phyloP scores from a whole-genome alignment of 2,888 invertebrate genomes.

The Pycnomerus fuliginosus region DNA sequence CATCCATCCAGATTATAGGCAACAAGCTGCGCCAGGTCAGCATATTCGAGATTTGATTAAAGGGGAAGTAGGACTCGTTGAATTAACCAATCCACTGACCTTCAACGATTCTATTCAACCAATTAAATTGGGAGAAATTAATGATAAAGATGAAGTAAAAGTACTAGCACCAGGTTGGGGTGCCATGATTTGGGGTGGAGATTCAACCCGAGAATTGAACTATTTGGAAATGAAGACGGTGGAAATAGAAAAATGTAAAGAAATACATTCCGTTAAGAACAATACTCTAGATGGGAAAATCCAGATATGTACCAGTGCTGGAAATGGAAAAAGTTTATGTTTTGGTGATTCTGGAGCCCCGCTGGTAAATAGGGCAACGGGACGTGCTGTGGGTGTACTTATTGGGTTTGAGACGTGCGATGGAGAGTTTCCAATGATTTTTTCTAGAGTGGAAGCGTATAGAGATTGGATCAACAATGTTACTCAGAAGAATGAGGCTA shows the following conservation, averaged over 20 bases:
- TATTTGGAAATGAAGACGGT: background rate
- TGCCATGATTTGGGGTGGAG: background rate
- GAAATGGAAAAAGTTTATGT: constrained; percentile 1
- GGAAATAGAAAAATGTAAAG: constrained; percentile 1
- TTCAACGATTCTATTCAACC: background rate
- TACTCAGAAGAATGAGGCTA: no score
- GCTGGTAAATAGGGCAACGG: background rate
- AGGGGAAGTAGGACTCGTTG: constrained; percentile 1
- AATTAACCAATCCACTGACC: background rate
- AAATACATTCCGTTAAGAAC: background rate
- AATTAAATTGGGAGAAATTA: constrained; percentile 1
- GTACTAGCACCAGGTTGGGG: constrained; percentile 6
- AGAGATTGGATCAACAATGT: constrained; percentile 5
- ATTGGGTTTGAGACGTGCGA: constrained; percentile 3
- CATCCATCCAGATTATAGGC: no score
- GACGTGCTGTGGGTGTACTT: constrained; percentile 3
- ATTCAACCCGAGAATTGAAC: background rate
- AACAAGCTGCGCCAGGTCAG: background rate
- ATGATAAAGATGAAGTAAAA: background rate
- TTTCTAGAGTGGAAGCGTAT: constrained; percentile 4
- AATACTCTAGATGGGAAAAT: constrained; percentile 2
- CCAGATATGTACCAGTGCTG: constrained; percentile 4
- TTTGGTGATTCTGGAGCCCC: constrained; percentile 9
- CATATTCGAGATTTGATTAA: background rate
- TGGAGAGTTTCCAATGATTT: constrained; percentile 2